A percentile compares a stretch with the other conserved stretches of the same genome.
Evolutionary conservation across 2,888 invertebrate species (phyloP).

Genomic region (Ischnus inquisitorius): DNA sequence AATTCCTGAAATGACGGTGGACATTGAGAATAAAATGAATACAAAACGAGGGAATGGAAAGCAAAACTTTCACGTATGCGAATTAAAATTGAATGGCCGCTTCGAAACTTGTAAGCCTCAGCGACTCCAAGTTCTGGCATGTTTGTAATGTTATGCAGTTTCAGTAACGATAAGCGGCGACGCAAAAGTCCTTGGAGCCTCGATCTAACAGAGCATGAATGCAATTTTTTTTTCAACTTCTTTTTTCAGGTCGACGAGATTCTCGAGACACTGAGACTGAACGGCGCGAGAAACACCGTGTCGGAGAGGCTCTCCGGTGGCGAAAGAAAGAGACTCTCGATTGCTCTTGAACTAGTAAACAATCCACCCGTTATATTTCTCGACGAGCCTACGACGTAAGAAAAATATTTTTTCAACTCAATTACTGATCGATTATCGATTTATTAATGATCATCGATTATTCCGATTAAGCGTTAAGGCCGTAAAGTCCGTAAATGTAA

Average conservation of each 20-base stretch:
- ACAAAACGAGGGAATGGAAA: slow-evolving; percentile 21
- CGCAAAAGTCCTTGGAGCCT: not conserved
- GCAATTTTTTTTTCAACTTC: not conserved
- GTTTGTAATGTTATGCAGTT: not conserved
- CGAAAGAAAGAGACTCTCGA: slow-evolving; percentile 96
- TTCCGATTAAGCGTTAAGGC: slow-evolving; percentile 4
- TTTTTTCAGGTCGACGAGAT: slow-evolving; percentile 93
- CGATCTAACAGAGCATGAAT: not conserved
- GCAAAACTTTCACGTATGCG: slow-evolving; percentile 39
- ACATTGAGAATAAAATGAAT: not conserved
- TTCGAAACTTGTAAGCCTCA: not conserved
- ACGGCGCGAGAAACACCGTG: slow-evolving; percentile 90
- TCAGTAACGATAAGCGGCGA: not conserved
- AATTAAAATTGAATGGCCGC: not conserved
- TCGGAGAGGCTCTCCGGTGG: slow-evolving; percentile 94
- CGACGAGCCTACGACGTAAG: slow-evolving; percentile 98
- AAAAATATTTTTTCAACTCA: not conserved
- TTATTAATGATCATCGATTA: not conserved
- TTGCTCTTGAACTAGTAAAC: slow-evolving; percentile 96
- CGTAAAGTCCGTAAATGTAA: too few species aligned
- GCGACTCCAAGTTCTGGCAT: too few species aligned
- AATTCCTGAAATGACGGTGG: not conserved
- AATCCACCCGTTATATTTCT: slow-evolving; percentile 98
- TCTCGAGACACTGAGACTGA: slow-evolving; percentile 92
- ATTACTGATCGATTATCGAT: slow-evolving; percentile 5